Evolutionary conservation across 1,140 invertebrate genomes (phyloP).

Genomic region (Gonatopus flavifemur): DNA sequence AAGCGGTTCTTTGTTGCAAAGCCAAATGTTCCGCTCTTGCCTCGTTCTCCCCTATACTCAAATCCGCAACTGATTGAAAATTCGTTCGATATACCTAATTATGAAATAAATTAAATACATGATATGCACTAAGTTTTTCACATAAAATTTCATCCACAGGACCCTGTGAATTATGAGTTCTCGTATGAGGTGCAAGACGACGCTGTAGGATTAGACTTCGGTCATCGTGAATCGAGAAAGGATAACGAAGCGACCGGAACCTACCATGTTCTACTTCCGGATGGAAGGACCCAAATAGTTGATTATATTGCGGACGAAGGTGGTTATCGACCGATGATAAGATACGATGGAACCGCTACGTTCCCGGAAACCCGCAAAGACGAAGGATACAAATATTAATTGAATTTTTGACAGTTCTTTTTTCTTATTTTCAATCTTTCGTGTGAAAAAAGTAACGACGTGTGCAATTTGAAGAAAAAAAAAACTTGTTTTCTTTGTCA

Average conservation of each 20-base stretch:
- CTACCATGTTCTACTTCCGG: slow-evolving; percentile 68
- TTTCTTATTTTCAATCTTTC: no score
- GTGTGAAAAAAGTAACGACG: no score
- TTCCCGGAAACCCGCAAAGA: slow-evolving; percentile 42
- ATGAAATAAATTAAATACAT: no score
- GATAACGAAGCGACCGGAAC: slow-evolving; percentile 65
- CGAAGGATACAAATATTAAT: slow-evolving; percentile 63
- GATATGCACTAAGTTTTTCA: no score
- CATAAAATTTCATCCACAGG: slow-evolving; percentile 42
- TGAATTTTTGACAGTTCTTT: no score
- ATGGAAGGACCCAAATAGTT: slow-evolving; percentile 67
- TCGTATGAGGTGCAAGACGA: slow-evolving; percentile 67
- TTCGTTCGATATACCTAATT: no score
- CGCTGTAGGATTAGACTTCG: slow-evolving; percentile 62
- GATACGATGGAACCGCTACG: slow-evolving; percentile 66
- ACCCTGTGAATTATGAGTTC: slow-evolving; percentile 70
- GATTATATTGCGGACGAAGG: slow-evolving; percentile 67
- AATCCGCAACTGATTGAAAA: no score
- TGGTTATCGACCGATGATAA: slow-evolving; percentile 68
- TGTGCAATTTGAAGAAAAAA: no score
- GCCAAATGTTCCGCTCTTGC: no score
- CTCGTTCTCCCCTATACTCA: no score
- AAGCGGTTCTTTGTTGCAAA: no score
- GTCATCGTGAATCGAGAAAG: slow-evolving; percentile 66
- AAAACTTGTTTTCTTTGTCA: no score